These are phyloP conservation scores for Pogonomyrmex barbatus DNA, from an alignment of 1,140 invertebrate genomes.

Conservation along the genomic window DNA sequence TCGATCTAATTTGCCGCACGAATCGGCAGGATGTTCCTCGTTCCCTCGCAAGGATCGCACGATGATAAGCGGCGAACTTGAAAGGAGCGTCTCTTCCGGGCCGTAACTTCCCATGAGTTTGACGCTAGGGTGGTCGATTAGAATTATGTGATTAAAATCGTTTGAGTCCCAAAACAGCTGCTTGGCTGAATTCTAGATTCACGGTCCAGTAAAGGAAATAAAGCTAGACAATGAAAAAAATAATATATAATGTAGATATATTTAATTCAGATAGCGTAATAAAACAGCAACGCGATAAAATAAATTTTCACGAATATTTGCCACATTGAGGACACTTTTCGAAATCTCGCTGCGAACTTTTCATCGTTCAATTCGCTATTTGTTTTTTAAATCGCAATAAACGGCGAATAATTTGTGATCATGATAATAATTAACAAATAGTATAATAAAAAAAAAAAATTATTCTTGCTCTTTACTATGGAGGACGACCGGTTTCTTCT, in stretches of 20 bases:
- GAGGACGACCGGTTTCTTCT: background rate
- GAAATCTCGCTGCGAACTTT: background rate
- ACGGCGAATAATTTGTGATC: background rate
- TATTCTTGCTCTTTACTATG: background rate
- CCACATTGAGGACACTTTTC: background rate
- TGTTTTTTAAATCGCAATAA: background rate
- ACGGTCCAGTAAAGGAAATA: no score
- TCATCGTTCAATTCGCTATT: background rate
- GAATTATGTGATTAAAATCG: conserved; percentile 42
- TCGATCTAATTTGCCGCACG: conserved; percentile 67
- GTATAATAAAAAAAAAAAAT: background rate
- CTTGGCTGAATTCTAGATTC: background rate
- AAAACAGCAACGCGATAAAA: background rate
- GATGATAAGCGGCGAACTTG: conserved; percentile 72
- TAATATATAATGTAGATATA: background rate
- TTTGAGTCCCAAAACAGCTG: background rate
- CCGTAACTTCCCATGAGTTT: conserved; percentile 23
- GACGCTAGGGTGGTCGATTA: conserved; percentile 13
- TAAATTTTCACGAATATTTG: no score
- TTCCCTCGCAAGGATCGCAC: conserved; percentile 72
- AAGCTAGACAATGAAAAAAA: background rate
- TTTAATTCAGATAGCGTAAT: background rate
- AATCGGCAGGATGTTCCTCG: conserved; percentile 70
- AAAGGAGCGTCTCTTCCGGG: conserved; percentile 68
- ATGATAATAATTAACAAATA: no score